Evolutionary conservation across 2,113 vertebrate genomes (phyloP), one percentile per base, ranked within the genome.

Genomic region (Menura novaehollandiae): DNA sequence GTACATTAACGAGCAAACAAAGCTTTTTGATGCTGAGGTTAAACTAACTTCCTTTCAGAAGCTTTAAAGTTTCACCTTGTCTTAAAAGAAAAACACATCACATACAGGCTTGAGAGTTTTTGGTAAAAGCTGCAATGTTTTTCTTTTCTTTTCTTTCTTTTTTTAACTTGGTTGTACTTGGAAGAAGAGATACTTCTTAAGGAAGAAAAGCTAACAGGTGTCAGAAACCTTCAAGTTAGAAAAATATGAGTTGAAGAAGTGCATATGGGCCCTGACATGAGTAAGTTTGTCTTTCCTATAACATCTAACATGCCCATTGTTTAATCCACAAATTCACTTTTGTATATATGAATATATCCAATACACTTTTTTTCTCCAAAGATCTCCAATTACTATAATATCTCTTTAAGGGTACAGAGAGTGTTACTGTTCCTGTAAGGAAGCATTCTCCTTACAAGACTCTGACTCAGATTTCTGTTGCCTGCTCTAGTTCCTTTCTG

Each of bases 1-100:
- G 78, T 59, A 75, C 71, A 39, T 94, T 88, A 91, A 73, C 4
- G 66, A 77, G 75, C 91, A 96, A 96, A 94, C 75, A 95, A 89
- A 96, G 63, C 63, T 88, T 91, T 96, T 78, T 80, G 72, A 51
- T 39, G 88, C 55, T 43, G 84, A 87, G 88, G 88, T 95, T 91
- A 89, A 96, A 81, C 85, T 72, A 88, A 95, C 86, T 96, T 97
- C 88, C 91, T 94, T 90, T 87, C 91, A 92, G 91, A 75, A 94
- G 72, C 73, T 83, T 95, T 92, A 72, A 81, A 95, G 59, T 83
- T 93, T 85, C 75, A 90, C 67, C 79, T 89, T 11, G 0, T 64
- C 71, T 93, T 56, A n/a, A 89, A 96, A 92, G 60, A 85, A 93
- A 85, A 92, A 77, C 91, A 90, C 16, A 52, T 60, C 44, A 32